Evolutionary conservation across 2,797 vertebrate genomes (phyloP).

Genomic region (Dicrostonyx torquatus): DNA sequence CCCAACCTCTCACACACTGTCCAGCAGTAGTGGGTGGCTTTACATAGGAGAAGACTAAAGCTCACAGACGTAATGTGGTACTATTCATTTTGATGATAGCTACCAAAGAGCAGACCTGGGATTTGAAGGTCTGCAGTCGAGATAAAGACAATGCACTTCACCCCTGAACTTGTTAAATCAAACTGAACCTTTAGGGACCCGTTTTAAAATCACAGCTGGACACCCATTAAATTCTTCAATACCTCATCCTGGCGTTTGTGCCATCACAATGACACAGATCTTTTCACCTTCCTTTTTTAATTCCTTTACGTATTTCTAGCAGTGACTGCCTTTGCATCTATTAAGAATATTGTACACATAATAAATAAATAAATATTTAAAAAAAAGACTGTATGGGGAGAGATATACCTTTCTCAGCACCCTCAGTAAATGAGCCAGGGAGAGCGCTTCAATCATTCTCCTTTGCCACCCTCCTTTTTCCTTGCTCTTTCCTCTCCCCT

Average conservation of each 20-base stretch:
- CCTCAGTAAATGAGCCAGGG: background rate
- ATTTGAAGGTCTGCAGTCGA: background rate
- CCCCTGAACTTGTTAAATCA: background rate
- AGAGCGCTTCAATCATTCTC: background rate
- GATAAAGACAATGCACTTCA: background rate
- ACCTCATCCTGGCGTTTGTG: background rate
- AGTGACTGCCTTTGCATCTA: background rate
- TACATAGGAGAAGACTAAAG: background rate
- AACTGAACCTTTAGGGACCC: background rate
- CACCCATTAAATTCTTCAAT: background rate
- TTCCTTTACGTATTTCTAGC: background rate
- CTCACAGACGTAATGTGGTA: background rate
- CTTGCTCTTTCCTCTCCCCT: background rate
- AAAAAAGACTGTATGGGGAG: background rate
- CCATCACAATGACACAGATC: background rate
- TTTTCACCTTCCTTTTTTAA: background rate
- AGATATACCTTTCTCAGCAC: background rate
- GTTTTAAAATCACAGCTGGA: background rate
- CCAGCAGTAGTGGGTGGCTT: background rate
- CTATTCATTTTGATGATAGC: background rate
- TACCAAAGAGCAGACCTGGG: background rate
- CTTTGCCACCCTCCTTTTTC: background rate
- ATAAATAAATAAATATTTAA: too few species aligned
- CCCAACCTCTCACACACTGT: background rate
- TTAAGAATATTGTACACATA: too few species aligned